phyloP scores from a whole-genome alignment of 2,888 invertebrate species.

The Agelastica alni region DNA sequence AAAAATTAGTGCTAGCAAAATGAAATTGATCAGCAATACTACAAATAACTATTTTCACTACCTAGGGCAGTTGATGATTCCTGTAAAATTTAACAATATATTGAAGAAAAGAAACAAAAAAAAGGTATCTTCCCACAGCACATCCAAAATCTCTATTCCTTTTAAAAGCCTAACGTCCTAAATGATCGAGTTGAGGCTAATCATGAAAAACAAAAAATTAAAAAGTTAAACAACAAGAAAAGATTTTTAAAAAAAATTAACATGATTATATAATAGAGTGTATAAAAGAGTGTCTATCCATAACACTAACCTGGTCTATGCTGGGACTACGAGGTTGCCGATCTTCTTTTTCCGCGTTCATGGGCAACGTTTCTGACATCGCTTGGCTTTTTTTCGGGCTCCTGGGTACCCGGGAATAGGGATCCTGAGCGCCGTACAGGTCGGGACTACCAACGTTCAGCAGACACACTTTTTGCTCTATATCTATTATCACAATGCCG shows the following conservation, averaged over 20 bases:
- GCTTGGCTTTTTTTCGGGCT: slow-evolving; percentile 56
- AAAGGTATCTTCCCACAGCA: slow-evolving; percentile 25
- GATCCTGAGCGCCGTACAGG: slow-evolving; percentile 87
- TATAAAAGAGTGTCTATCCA: too few species aligned
- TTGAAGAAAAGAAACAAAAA: background rate
- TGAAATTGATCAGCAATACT: too few species aligned
- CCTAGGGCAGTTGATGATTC: too few species aligned
- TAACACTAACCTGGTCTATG: slow-evolving; percentile 80
- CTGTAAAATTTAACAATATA: too few species aligned
- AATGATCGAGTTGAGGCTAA: slow-evolving; percentile 25
- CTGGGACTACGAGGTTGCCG: slow-evolving; percentile 79
- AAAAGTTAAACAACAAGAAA: slow-evolving; percentile 19
- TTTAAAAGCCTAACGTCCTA: slow-evolving; percentile 23
- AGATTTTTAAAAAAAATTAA: slow-evolving; percentile 20
- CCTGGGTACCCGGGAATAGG: slow-evolving; percentile 70
- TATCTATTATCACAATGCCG: slow-evolving; percentile 93
- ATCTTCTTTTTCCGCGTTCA: slow-evolving; percentile 49
- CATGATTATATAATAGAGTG: slow-evolving; percentile 27
- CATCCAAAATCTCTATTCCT: slow-evolving; percentile 5
- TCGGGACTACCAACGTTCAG: slow-evolving; percentile 88
- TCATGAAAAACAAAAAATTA: slow-evolving; percentile 27
- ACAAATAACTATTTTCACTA: too few species aligned
- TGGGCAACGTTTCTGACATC: slow-evolving; percentile 56
- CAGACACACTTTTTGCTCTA: slow-evolving; percentile 87
- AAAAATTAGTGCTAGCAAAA: too few species aligned